Conservation (phyloP, 1,140 invertebrate species). For the Trichoplusia ni region DNA sequence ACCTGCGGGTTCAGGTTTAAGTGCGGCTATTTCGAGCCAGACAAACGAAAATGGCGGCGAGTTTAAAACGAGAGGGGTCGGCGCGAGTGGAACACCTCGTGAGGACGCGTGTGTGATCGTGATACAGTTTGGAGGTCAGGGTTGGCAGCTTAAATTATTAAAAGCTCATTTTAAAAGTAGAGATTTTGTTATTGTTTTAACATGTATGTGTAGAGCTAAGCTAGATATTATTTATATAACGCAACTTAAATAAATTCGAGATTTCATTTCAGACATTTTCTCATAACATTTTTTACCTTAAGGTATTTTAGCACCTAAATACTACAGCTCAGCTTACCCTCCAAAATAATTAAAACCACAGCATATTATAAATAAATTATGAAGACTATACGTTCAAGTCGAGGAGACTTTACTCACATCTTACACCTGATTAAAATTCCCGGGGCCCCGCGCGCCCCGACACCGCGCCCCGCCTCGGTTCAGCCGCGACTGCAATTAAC, state of each 20-base stretch:
- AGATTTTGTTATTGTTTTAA: too few relatives aligned
- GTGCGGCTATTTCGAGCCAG: slow-evolving; percentile 40
- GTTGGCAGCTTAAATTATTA: too few relatives aligned
- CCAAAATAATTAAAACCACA: neutral
- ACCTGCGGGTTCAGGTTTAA: slow-evolving; percentile 23
- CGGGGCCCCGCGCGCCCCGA: neutral
- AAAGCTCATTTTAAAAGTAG: too few relatives aligned
- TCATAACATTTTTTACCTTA: too few relatives aligned
- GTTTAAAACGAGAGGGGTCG: slow-evolving; percentile 10
- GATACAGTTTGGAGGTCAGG: slow-evolving; percentile 11
- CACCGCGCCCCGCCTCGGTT: neutral
- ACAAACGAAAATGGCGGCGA: slow-evolving; percentile 38
- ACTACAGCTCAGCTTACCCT: too few relatives aligned
- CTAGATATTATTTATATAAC: too few relatives aligned
- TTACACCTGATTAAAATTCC: neutral
- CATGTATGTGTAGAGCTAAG: too few relatives aligned
- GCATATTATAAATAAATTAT: neutral
- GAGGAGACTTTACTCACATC: neutral
- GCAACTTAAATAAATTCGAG: too few relatives aligned
- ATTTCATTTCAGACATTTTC: too few relatives aligned
- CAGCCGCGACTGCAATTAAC: slow-evolving; percentile 17
- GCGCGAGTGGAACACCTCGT: neutral
- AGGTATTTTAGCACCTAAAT: too few relatives aligned
- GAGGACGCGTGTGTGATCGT: too few relatives aligned
- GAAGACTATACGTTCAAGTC: neutral